phyloP scores from a whole-genome alignment of 2,797 vertebrate species.

The Coreius guichenoti region DNA sequence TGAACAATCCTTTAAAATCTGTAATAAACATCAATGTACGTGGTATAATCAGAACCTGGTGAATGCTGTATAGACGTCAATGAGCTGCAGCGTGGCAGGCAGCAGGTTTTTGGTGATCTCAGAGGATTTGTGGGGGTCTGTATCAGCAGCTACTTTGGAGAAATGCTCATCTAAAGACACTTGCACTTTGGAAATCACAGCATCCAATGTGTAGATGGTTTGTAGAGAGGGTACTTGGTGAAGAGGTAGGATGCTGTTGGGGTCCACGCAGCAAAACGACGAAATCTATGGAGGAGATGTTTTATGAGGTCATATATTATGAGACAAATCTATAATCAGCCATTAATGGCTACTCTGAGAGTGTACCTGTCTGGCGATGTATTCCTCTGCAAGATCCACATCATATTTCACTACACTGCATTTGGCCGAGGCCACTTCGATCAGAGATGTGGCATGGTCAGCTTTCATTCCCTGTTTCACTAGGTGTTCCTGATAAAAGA shows the following conservation, averaged over 20 bases:
- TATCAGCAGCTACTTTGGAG: constrained; percentile 92
- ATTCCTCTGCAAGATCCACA: constrained; percentile 95
- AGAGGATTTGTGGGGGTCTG: constrained; percentile 88
- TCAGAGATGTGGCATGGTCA: constrained; percentile 87
- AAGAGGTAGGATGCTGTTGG: constrained; percentile 87
- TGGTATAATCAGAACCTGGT: constrained; percentile 81
- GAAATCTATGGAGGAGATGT: constrained; percentile 84
- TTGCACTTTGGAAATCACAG: constrained; percentile 97
- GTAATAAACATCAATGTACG: not conserved
- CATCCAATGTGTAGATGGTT: constrained; percentile 94
- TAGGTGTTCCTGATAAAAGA: constrained; percentile 85
- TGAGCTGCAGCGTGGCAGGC: constrained; percentile 92
- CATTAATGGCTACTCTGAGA: not conserved
- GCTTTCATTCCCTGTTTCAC: constrained; percentile 93
- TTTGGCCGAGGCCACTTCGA: constrained; percentile 85
- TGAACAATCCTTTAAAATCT: not conserved
- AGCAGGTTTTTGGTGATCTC: constrained; percentile 97
- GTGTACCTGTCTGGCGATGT: constrained; percentile 93
- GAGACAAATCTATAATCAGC: not conserved
- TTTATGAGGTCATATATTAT: not conserved
- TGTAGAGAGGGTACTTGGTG: constrained; percentile 94
- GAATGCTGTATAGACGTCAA: constrained; percentile 92
- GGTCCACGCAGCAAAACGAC: constrained; percentile 90
- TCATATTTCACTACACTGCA: constrained; percentile 94
- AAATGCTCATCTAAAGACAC: constrained; percentile 97